A percentile compares a stretch with the other conserved stretches of the same genome.
These are phyloP conservation scores for Pantelozetes paolii DNA, from an alignment of 2,888 invertebrate species.

Conservation along the genomic window DNA sequence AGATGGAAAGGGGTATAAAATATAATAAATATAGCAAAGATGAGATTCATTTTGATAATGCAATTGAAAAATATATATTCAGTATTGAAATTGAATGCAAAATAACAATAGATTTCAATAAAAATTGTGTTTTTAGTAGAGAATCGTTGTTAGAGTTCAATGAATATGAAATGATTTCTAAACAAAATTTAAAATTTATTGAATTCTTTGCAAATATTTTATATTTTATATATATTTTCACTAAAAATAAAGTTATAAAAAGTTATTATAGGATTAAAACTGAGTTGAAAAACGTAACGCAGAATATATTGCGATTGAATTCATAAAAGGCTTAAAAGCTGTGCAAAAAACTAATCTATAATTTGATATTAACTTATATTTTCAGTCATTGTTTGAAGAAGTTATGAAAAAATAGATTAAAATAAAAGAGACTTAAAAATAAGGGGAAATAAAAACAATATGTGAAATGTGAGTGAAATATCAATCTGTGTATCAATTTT, in stretches of 20 bases:
- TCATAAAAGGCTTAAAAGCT: background rate
- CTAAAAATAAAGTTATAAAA: background rate
- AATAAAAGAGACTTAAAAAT: too few relatives aligned
- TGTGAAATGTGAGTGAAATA: background rate
- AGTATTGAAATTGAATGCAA: background rate
- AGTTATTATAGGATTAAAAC: background rate
- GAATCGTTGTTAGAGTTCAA: too few relatives aligned
- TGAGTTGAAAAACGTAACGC: background rate
- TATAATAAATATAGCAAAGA: too few relatives aligned
- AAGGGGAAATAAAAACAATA: background rate
- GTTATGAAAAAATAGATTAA: background rate
- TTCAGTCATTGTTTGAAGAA: background rate
- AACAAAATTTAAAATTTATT: background rate
- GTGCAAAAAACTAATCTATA: background rate
- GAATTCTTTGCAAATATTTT: background rate
- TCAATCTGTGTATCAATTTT: background rate
- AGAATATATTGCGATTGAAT: background rate
- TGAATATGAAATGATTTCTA: constrained; percentile 19
- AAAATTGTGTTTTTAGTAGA: background rate
- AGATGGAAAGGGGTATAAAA: too few relatives aligned
- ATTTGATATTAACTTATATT: background rate
- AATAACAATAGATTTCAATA: background rate
- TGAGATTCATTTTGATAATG: too few relatives aligned
- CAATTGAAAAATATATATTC: background rate
- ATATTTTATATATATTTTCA: background rate